Percentiles rank a stretch among this genome's conserved stretches.
phyloP scores from a whole-genome alignment of 2,888 invertebrate genomes.

The Papilio protenor region DNA sequence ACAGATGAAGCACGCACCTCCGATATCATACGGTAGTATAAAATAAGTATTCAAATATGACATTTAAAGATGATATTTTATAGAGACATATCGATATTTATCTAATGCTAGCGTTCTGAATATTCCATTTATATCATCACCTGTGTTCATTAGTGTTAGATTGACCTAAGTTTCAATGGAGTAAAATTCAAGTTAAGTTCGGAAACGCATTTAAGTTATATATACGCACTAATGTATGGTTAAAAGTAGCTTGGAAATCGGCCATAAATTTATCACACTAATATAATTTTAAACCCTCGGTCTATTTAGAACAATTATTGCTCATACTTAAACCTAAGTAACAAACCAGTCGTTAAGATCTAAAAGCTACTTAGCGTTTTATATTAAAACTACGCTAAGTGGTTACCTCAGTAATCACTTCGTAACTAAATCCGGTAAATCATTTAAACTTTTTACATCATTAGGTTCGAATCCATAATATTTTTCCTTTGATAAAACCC shows the following conservation, averaged over 20 bases:
- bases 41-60: slow-evolving; percentile 22
- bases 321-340: no score
- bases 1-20: slow-evolving; percentile 38
- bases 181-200: no score
- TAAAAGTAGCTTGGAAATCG: no score
- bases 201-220: no score
- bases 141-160: no score
- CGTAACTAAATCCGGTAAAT: neutral
- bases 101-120: neutral
- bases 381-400: neutral
- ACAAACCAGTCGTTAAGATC: neutral
- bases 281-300: neutral
- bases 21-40: slow-evolving; percentile 11
- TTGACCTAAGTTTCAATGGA: no score
- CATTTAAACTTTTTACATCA: neutral
- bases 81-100: neutral
- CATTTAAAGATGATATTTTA: slow-evolving; percentile 13
- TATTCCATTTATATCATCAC: no score
- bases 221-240: no score
- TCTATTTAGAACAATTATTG: neutral
- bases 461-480: neutral
- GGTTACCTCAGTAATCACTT: neutral
- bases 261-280: neutral
- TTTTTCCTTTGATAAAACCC: neutral
- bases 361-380: neutral